These are phyloP conservation scores for Vulpes lagopus DNA, from an alignment of 2,113 vertebrate genomes.

Conservation along the genomic window DNA sequence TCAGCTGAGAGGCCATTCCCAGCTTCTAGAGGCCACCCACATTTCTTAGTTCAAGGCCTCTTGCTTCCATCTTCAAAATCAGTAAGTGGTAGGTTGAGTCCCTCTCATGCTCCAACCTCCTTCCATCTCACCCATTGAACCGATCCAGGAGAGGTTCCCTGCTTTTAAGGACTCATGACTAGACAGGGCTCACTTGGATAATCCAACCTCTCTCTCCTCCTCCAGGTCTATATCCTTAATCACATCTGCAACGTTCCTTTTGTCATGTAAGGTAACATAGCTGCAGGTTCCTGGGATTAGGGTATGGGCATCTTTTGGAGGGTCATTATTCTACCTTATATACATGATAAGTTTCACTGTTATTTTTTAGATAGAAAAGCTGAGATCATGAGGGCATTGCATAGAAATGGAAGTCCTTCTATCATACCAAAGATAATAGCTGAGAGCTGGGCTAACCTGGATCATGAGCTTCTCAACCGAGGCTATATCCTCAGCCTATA, in stretches of 20 bases:
- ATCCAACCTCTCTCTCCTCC: too few species aligned
- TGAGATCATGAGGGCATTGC: not conserved
- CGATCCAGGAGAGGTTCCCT: not conserved
- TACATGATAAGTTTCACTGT: not conserved
- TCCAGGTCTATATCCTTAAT: not conserved
- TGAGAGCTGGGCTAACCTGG: not conserved
- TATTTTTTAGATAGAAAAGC: not conserved
- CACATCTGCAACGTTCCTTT: not conserved
- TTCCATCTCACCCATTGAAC: not conserved
- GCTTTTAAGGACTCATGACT: not conserved
- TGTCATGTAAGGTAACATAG: not conserved
- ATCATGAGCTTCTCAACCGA: not conserved
- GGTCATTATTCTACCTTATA: not conserved
- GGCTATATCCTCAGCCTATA: not conserved
- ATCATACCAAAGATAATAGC: not conserved
- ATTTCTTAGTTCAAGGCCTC: not conserved
- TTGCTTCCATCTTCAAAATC: not conserved
- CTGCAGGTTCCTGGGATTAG: not conserved
- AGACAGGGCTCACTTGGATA: not conserved
- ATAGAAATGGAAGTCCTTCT: not conserved
- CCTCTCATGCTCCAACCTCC: not conserved
- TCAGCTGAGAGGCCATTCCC: not conserved
- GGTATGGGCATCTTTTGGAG: not conserved
- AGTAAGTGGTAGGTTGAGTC: not conserved
- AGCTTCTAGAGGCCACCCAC: not conserved